These are phyloP conservation scores for Bradypodion ventrale DNA, from an alignment of 2,797 vertebrate species.

Conservation along the genomic window DNA sequence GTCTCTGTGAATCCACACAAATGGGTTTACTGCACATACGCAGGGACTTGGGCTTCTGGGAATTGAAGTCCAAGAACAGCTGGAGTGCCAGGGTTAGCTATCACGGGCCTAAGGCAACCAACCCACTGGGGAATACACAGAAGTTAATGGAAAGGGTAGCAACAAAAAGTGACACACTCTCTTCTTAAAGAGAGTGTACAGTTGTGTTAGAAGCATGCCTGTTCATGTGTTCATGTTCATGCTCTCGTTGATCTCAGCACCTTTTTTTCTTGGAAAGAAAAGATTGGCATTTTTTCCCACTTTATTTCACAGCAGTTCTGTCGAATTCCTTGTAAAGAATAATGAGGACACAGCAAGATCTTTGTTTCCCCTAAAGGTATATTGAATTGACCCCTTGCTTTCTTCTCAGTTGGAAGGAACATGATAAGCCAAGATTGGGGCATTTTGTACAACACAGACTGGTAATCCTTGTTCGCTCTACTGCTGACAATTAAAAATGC, in stretches of 20 bases:
- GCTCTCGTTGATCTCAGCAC: constrained; percentile 4
- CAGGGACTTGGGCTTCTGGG: too few relatives aligned
- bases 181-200: too few relatives aligned
- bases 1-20: too few relatives aligned
- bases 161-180: too few relatives aligned
- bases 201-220: constrained; percentile 34
- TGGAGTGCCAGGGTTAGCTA: too few relatives aligned
- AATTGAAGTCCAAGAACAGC: too few relatives aligned
- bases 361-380: background rate
- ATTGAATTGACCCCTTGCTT: constrained; percentile 41
- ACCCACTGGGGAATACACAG: too few relatives aligned
- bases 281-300: constrained; percentile 37
- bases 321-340: constrained; percentile 33
- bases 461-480: constrained; percentile 43
- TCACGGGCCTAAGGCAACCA: too few relatives aligned
- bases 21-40: too few relatives aligned
- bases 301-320: background rate
- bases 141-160: too few relatives aligned
- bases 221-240: background rate
- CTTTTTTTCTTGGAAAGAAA: constrained; percentile 10
- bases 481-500: constrained; percentile 42
- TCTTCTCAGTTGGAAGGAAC: constrained; percentile 34
- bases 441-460: constrained; percentile 45
- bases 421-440: constrained; percentile 8
- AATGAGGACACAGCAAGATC: constrained; percentile 38